A percentile compares a stretch with the other conserved stretches of the same genome.
Conservation (phyloP, 2,113 vertebrate species). For the Aramus guarauna region DNA sequence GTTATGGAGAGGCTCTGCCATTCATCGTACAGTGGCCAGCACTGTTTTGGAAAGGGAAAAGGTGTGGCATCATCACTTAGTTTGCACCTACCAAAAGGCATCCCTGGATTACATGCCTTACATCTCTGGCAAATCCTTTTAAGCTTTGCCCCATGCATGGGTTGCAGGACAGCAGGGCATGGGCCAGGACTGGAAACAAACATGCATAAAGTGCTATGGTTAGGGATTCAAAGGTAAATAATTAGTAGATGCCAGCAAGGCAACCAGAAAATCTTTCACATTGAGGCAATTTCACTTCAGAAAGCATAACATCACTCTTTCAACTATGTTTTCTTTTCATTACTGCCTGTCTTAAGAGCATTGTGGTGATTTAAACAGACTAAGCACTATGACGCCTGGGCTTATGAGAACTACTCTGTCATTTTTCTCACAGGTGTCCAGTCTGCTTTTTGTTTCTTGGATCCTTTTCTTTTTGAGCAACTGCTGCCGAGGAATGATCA, state of each 20-base stretch:
- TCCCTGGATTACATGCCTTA: neutral
- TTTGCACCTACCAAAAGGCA: neutral
- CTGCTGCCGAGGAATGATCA: neutral
- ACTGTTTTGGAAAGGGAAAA: neutral
- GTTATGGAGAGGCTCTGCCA: neutral
- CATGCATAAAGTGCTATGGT: neutral
- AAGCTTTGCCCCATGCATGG: neutral
- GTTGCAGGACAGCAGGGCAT: neutral
- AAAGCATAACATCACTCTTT: neutral
- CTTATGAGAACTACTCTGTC: neutral
- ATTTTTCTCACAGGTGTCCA: neutral
- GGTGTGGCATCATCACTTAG: neutral
- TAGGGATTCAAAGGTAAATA: neutral
- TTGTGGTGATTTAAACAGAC: neutral
- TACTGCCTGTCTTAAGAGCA: neutral
- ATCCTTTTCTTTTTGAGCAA: neutral
- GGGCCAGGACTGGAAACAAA: neutral
- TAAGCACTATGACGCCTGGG: neutral
- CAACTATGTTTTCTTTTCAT: neutral
- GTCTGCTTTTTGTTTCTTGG: neutral
- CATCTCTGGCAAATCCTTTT: neutral
- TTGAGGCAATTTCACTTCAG: neutral
- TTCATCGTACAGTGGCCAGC: neutral
- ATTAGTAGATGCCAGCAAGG: neutral
- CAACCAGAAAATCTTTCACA: neutral